Evolutionary conservation across 2,797 vertebrate species (phyloP).

Genomic region (Delichon dasypus): DNA sequence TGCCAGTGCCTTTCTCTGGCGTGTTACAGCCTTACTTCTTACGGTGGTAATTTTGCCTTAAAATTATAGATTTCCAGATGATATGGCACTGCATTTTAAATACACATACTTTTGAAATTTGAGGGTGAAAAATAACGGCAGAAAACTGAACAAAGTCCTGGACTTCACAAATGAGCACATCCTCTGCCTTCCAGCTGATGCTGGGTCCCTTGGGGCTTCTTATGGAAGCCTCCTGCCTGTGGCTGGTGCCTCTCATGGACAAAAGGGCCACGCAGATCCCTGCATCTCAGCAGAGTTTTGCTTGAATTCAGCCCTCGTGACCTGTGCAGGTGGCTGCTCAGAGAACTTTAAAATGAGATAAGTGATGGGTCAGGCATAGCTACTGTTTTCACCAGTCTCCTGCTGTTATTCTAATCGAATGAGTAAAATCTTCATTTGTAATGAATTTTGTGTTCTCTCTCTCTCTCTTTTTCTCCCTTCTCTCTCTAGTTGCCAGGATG

Average conservation of each 20-base stretch:
- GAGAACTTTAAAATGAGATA: not conserved
- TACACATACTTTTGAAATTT: not conserved
- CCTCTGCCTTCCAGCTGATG: not conserved
- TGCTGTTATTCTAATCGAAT: not conserved
- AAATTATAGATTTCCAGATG: not conserved
- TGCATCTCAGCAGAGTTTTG: not conserved
- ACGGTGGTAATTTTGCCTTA: not conserved
- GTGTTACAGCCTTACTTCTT: not conserved
- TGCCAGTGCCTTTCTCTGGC: not conserved
- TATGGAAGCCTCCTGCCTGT: rapidly evolving
- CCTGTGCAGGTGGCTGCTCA: not conserved
- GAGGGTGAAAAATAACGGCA: not conserved
- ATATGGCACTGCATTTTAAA: not conserved
- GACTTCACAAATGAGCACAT: rapidly evolving
- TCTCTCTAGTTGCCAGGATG: not conserved
- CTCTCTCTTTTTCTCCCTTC: not conserved
- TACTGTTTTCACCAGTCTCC: not conserved
- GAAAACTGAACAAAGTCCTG: not conserved
- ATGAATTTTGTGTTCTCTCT: not conserved
- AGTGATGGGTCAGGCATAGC: not conserved
- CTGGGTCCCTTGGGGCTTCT: not conserved
- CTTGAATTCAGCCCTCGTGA: not conserved
- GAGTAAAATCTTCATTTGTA: not conserved
- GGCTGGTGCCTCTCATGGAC: not conserved
- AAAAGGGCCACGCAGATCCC: not conserved